These are phyloP conservation scores for Platyrinchus mystaceus DNA, from an alignment of 2,797 vertebrate genomes.

Conservation along the genomic window DNA sequence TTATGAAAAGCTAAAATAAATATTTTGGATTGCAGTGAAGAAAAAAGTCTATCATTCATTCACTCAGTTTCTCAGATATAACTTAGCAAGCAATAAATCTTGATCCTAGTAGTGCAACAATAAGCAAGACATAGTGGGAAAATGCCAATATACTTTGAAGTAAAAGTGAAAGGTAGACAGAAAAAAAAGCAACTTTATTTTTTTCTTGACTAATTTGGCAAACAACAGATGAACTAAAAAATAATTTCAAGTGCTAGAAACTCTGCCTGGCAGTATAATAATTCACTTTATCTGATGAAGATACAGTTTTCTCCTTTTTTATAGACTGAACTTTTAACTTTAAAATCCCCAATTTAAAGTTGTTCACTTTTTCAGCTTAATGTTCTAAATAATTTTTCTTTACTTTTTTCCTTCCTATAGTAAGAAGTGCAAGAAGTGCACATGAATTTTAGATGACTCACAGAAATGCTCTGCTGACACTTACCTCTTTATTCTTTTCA, in stretches of 20 bases:
- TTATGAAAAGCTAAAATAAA: neutral
- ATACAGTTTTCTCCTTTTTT: neutral
- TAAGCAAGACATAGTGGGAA: neutral
- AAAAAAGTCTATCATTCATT: neutral
- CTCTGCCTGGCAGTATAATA: neutral
- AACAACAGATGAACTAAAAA: neutral
- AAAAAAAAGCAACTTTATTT: neutral
- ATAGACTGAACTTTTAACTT: neutral
- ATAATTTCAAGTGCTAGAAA: neutral
- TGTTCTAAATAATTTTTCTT: neutral
- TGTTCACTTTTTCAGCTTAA: neutral
- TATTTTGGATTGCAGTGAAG: neutral
- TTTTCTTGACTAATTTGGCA: neutral
- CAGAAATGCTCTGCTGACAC: neutral
- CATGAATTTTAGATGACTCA: neutral
- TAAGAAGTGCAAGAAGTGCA: neutral
- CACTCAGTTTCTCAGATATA: neutral
- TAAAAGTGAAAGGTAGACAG: neutral
- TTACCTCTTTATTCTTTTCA: neutral
- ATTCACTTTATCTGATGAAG: neutral
- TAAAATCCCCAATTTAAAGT: neutral
- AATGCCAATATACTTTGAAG: neutral
- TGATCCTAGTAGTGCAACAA: neutral
- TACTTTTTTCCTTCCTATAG: neutral
- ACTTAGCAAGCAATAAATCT: neutral